phyloP scores from a whole-genome alignment of 2,797 vertebrate species.

The Enteromius radiatus region DNA sequence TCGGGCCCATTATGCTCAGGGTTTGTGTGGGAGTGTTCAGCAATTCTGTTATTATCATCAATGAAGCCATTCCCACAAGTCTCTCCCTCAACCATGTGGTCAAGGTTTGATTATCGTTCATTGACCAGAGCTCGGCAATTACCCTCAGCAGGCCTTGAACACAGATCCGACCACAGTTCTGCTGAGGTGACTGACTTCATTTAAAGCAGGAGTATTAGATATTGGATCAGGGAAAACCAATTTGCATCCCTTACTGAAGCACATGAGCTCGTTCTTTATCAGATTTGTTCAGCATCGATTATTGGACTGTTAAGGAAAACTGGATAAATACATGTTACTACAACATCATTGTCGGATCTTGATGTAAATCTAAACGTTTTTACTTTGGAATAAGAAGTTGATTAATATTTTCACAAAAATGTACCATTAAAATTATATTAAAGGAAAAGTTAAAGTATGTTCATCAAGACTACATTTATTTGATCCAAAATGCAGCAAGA shows the following conservation, averaged over 20 bases:
- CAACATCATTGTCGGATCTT: not conserved
- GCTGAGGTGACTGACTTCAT: conserved; percentile 44
- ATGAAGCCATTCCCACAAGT: conserved; percentile 38
- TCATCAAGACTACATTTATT: not conserved
- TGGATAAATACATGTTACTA: not conserved
- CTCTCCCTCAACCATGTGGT: conserved; percentile 30
- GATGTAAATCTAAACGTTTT: not conserved
- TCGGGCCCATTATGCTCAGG: not conserved
- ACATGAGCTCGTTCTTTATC: not conserved
- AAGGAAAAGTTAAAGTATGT: not conserved
- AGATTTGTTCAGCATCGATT: conserved; percentile 1
- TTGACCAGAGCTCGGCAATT: conserved; percentile 49
- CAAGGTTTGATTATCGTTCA: conserved; percentile 42
- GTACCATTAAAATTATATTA: not conserved
- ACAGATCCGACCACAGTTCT: conserved; percentile 24
- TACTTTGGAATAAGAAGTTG: not conserved
- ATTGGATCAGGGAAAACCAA: conserved; percentile 26
- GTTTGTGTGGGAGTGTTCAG: conserved; percentile 21
- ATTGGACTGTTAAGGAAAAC: not conserved
- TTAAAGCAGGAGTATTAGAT: conserved; percentile 29
- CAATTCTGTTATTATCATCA: conserved; percentile 32
- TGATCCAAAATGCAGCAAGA: not conserved
- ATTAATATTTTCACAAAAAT: not conserved
- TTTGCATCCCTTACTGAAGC: not conserved
- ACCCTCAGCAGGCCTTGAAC: conserved; percentile 39